Conservation (phyloP, 2,888 invertebrate genomes). For the Ophion costatus region DNA sequence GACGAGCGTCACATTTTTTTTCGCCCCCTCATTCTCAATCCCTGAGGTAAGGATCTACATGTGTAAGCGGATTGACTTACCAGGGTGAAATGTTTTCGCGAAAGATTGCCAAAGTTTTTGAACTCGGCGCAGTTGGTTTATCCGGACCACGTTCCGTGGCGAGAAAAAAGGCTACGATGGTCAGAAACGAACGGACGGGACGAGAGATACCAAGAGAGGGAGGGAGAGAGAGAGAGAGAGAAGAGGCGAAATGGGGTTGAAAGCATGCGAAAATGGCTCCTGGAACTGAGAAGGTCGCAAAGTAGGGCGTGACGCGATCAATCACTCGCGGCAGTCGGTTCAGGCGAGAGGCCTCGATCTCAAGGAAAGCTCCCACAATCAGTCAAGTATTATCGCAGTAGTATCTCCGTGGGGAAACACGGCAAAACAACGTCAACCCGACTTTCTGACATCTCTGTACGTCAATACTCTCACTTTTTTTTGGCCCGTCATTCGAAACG, state of each 20-base stretch:
- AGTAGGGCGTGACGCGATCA: constrained; percentile 67
- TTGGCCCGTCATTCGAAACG: neutral
- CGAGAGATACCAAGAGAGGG: neutral
- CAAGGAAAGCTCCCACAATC: constrained; percentile 66
- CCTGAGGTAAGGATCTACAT: no score
- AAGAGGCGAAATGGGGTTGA: constrained; percentile 5
- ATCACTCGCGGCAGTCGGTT: constrained; percentile 69
- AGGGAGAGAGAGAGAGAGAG: neutral
- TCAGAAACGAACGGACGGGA: constrained; percentile 11
- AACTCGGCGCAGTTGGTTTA: constrained; percentile 8
- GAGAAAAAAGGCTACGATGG: neutral
- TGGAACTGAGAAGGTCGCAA: constrained; percentile 34
- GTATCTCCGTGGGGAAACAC: constrained; percentile 9
- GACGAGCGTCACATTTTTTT: no score
- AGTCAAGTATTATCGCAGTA: constrained; percentile 64
- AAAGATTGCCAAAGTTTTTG: constrained; percentile 18
- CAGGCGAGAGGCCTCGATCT: constrained; percentile 66
- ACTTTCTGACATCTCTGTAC: constrained; percentile 34
- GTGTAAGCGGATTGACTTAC: no score
- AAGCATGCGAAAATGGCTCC: constrained; percentile 54
- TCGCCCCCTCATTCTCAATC: no score
- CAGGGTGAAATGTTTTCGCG: neutral
- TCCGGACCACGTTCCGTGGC: neutral
- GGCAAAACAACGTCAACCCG: constrained; percentile 4
- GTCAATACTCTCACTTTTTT: constrained; percentile 23